Conservation (phyloP, 2,113 vertebrate genomes). For the Columbina picui region DNA sequence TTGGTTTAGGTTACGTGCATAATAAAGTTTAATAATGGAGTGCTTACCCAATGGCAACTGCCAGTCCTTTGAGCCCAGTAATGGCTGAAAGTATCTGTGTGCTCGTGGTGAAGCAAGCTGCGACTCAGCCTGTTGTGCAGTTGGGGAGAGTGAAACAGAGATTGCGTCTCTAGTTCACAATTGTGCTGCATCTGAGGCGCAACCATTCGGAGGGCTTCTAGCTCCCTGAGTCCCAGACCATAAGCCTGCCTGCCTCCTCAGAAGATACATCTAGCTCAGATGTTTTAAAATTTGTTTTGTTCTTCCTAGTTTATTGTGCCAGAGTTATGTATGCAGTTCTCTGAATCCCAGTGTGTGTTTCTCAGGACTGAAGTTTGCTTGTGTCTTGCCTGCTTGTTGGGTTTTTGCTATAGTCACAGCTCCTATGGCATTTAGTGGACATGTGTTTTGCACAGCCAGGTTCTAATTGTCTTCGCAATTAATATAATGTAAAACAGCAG, state of each 20-base stretch:
- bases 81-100: not conserved
- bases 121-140: not conserved
- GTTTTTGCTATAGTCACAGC: not conserved
- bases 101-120: not conserved
- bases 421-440: not conserved
- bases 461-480: not conserved
- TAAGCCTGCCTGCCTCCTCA: not conserved
- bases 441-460: not conserved
- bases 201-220: not conserved
- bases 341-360: not conserved
- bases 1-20: not conserved
- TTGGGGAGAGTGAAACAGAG: not conserved
- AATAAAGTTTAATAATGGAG: not conserved
- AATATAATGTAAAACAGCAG: not conserved
- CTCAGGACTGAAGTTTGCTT: not conserved
- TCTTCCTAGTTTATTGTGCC: not conserved
- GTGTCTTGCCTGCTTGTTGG: not conserved
- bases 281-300: not conserved
- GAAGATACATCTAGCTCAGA: not conserved
- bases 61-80: not conserved
- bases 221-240: not conserved
- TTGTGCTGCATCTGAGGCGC: not conserved
- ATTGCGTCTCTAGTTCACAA: not conserved
- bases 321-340: not conserved
- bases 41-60: not conserved